Evolutionary conservation across 1,140 invertebrate genomes (phyloP), one percentile per base, ranked within the genome.

Genomic region (silkworm (Bombyx mori)): DNA sequence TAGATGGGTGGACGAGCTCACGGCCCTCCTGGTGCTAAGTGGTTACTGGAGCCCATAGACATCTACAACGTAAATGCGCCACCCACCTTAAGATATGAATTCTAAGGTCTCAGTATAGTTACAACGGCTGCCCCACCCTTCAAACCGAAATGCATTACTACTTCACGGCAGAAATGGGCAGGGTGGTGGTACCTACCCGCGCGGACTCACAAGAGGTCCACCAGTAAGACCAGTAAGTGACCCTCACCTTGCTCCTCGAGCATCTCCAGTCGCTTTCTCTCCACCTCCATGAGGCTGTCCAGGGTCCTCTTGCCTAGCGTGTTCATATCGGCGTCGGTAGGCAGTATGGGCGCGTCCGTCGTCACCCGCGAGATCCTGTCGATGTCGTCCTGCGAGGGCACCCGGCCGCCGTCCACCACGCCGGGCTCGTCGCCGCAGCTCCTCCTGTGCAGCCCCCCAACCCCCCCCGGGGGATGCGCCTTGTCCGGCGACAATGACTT

Each of bases 261-360:
- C 89, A 96, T 92, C 62, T 95, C 89, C 70, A 96, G 93, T 50
- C 96, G 89, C 82, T 96, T 96, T 76, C 94, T 91, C 82, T 97
- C 96, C 58, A 97, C 96, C 88, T 97, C 95, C 83, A 94, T 93
- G 43, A 97, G 88, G 65, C 95, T 97, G 64, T 95, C 95, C 54
- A 96, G 91, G n/a, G 96, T 96, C 72, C 95, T 93, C 63, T 92
- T 92, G 18, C 95, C 94, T 48, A 95, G 88, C 44, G 92, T 92
- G 62, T 88, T 89, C 69, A 90, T 91, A 68, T 93, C 90, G 9
- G 90, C 91, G 70, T 91, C 90, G 51, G 82, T 88, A 1, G 88
- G 82, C 57, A 94, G 89, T 51, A 95, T 92, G 8, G 94, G 94
- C 12, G 94, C 93, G 73, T 93, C 92, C n/a, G 91, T 92, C 10